Evolutionary conservation across 2,888 invertebrate species (phyloP).

Genomic region (Onthophagus sagittarius): DNA sequence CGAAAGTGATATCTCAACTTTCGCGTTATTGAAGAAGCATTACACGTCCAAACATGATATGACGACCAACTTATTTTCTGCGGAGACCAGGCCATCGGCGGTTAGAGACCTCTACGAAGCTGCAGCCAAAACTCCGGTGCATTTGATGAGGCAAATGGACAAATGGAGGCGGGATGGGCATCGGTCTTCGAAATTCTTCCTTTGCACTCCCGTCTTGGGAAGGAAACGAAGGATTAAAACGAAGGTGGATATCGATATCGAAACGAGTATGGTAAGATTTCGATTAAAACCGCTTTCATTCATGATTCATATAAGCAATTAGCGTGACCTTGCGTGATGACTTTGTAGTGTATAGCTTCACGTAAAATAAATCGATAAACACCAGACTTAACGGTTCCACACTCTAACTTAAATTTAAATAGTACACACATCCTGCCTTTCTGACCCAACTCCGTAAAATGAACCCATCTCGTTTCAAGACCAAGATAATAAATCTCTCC

Average conservation of each 20-base stretch:
- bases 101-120: conserved; percentile 75
- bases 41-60: conserved; percentile 64
- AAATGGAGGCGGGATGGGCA: conserved; percentile 61
- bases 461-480: neutral
- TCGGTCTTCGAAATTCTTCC: conserved; percentile 65
- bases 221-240: conserved; percentile 65
- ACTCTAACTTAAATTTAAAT: neutral
- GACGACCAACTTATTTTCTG: conserved; percentile 72
- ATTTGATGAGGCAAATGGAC: conserved; percentile 64
- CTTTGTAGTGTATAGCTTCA: neutral
- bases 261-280: conserved; percentile 78
- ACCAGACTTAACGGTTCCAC: neutral
- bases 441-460: neutral
- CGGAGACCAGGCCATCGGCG: conserved; percentile 69
- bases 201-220: conserved; percentile 78
- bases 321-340: neutral
- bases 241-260: conserved; percentile 77
- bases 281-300: neutral
- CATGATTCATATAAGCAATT: neutral
- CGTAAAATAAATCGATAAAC: neutral
- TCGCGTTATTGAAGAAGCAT: conserved; percentile 75
- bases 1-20: conserved; percentile 86
- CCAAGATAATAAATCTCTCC: neutral
- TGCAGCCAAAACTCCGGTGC: conserved; percentile 64
- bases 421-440: neutral